Base-by-base conservation (phyloP, 2,888 invertebrate genomes). In the Acanthosepion esculentum region DNA sequence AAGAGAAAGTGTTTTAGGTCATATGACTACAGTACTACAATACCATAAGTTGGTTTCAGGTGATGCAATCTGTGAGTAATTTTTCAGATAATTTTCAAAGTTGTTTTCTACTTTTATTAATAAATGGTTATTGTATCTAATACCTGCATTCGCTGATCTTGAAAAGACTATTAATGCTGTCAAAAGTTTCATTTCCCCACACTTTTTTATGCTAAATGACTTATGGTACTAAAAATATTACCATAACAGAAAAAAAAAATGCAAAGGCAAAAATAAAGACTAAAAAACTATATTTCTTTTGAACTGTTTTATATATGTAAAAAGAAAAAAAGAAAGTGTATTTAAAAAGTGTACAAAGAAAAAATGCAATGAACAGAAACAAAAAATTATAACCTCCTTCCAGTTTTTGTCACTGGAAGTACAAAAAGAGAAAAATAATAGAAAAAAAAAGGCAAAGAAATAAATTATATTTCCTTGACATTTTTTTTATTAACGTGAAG, bases 221-320 rank as follows among this genome's bases (percentile, higher is more conserved):
- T 59, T 59, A 59, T 59, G 23, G 59, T 59, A 59, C 59, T 7
- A 23, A 59, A 55, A 59, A 78, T 33, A n/a, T n/a, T 78, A n/a
- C n/a, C n/a, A 78, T 78, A n/a, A 10, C 3, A 15, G 10, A 33
- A 23, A n/a, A n/a, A 78, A 78, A n/a, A 78, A 78, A 78, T 8
- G 78, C n/a, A 78, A 78, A n/a, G 78, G 41, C 41, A 78, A n/a
- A 78, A 15, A 59, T 23, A 20, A 59, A 3, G 6, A 59, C 20
- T 41, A 41, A 41, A 59, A 78, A 78, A 78, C 15, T n/a, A n/a
- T 78, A 78, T 78, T 78, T 78, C n/a, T 33, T 33, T 78, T 78
- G 78, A 78, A 78, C 78, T 78, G 78, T 78, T 78, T 78, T 78
- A 78, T 78, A 78, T 78, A 78, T 78, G 78, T 78, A 78, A 78